Evolutionary conservation across 1,140 invertebrate species (phyloP).

Genomic region (Trachelipus rathkii): DNA sequence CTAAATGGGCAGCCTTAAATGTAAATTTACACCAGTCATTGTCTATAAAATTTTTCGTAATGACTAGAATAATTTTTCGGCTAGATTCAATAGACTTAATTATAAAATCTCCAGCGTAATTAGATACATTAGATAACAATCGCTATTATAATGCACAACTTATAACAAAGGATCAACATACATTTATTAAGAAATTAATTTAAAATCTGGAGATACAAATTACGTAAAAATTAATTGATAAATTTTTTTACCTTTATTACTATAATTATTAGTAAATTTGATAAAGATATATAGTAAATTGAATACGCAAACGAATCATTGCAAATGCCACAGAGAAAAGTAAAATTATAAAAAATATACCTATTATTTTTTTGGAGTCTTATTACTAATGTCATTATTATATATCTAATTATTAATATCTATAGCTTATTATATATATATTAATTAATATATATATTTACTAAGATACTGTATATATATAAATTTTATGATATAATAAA

Average conservation of each 20-base stretch:
- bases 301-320: conserved; percentile 72
- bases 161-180: conserved; percentile 59
- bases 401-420: no score
- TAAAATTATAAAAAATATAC: conserved; percentile 59
- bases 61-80: conserved; percentile 79
- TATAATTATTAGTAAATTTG: conserved; percentile 53
- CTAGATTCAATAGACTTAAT: conserved; percentile 54
- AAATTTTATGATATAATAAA: no score
- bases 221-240: no score
- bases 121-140: conserved; percentile 58
- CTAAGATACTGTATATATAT: no score
- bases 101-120: conserved; percentile 68
- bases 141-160: conserved; percentile 52
- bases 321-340: conserved; percentile 60
- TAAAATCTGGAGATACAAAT: no score
- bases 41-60: conserved; percentile 88
- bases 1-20: conserved; percentile 51
- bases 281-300: conserved; percentile 55
- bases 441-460: no score
- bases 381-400: no score
- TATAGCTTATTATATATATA: no score
- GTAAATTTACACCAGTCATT: conserved; percentile 49
- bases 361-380: no score
- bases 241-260: conserved; percentile 48
- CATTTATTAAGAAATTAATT: no score